phyloP scores from a whole-genome alignment of 2,113 vertebrate genomes.

The Poeciliopsis turrubarensis region DNA sequence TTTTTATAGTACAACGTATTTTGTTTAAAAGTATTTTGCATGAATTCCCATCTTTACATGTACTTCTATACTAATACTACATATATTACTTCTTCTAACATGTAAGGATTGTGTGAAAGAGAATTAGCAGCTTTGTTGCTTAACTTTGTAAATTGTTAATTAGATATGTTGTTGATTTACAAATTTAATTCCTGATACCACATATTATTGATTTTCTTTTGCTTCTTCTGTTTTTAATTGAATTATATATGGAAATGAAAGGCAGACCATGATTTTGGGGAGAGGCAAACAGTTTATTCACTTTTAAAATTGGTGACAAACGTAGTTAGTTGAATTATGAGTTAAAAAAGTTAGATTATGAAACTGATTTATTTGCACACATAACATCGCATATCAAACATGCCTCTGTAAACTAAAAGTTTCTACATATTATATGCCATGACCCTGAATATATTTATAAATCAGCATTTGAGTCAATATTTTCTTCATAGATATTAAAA shows the following conservation, averaged over 20 bases:
- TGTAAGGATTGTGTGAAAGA: neutral
- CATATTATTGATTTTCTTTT: neutral
- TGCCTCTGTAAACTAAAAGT: too few relatives aligned
- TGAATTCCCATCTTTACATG: too few relatives aligned
- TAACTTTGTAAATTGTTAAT: neutral
- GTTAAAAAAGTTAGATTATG: neutral
- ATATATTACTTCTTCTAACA: too few relatives aligned
- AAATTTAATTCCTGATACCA: neutral
- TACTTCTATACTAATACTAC: too few relatives aligned
- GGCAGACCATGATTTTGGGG: too few relatives aligned
- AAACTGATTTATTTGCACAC: neutral
- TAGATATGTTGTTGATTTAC: neutral
- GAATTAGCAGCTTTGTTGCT: neutral
- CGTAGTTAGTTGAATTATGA: neutral
- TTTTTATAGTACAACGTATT: too few relatives aligned
- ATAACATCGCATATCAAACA: neutral
- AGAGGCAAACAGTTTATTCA: neutral
- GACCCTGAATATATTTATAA: neutral
- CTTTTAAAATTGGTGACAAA: neutral
- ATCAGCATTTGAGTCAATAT: neutral
- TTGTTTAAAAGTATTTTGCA: too few relatives aligned
- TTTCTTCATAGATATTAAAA: neutral
- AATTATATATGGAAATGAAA: too few relatives aligned
- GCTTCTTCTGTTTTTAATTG: neutral
- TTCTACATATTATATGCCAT: neutral